phyloP scores from a whole-genome alignment of 2,888 invertebrate species.

The Melanophora roralis region DNA sequence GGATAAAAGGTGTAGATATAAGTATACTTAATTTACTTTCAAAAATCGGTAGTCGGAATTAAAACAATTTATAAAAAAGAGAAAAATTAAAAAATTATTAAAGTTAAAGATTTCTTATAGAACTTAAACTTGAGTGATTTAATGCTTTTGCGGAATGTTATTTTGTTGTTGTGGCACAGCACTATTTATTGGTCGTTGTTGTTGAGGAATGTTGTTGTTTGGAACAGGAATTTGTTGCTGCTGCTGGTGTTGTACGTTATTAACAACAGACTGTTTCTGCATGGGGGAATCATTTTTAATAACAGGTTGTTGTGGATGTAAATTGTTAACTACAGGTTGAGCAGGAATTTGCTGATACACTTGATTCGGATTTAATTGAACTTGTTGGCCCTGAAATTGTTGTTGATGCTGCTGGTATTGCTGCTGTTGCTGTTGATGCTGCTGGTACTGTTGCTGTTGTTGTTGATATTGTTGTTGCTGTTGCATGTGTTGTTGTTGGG shows the following conservation, averaged over 20 bases:
- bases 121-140: background rate
- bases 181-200: background rate
- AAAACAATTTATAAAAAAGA: no score
- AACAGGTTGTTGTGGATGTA: no score
- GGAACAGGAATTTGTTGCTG: slow-evolving; percentile 54
- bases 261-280: slow-evolving; percentile 47
- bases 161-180: slow-evolving; percentile 61
- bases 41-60: no score
- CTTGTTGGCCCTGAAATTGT: slow-evolving; percentile 67
- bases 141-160: slow-evolving; percentile 65
- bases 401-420: slow-evolving; percentile 68
- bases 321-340: slow-evolving; percentile 36
- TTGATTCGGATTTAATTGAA: slow-evolving; percentile 70
- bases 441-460: slow-evolving; percentile 65
- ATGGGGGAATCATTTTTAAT: background rate
- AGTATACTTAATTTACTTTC: no score
- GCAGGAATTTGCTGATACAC: slow-evolving; percentile 68
- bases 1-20: no score
- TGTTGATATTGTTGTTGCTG: slow-evolving; percentile 67
- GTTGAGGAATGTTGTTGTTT: slow-evolving; percentile 42
- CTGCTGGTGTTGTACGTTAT: slow-evolving; percentile 64
- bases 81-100: no score
- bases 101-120: background rate
- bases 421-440: slow-evolving; percentile 61
- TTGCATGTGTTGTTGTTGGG: slow-evolving; percentile 69